A percentile compares a stretch with the other conserved stretches of the same genome.
Conservation (phyloP, 2,113 vertebrate genomes). For the Emydocephalus ijimae region DNA sequence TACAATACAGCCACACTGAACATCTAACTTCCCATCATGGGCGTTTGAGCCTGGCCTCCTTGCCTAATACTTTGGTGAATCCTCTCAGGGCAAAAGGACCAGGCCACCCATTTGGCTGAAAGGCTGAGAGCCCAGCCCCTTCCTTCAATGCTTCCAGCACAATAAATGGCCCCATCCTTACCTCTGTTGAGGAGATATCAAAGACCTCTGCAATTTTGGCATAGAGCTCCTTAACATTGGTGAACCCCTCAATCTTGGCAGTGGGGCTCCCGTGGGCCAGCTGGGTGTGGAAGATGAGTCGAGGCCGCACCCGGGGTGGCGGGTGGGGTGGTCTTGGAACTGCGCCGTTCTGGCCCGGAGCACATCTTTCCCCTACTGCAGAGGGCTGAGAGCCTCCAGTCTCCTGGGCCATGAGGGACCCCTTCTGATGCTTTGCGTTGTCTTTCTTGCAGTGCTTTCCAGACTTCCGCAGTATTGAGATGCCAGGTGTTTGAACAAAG, state of each 20-base stretch:
- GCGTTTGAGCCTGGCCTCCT: not conserved
- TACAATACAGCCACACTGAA: not conserved
- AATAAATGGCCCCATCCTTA: constrained; percentile 50
- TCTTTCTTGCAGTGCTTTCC: constrained; percentile 56
- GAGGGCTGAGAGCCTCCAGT: not conserved
- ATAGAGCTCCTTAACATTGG: constrained; percentile 96
- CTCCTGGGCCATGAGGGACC: constrained; percentile 21
- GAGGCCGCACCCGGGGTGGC: constrained; percentile 72
- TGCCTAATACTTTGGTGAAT: not conserved
- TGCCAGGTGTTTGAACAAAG: constrained; percentile 23
- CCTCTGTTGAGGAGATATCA: constrained; percentile 91
- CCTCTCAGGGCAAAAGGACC: not conserved
- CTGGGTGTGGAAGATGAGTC: constrained; percentile 92
- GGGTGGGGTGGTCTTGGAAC: constrained; percentile 56
- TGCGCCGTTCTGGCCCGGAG: not conserved
- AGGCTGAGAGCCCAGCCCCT: not conserved
- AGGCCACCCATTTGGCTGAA: not conserved
- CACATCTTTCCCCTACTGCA: not conserved
- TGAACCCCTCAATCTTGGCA: constrained; percentile 91
- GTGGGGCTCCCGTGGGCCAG: constrained; percentile 95
- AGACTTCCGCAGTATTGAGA: constrained; percentile 63
- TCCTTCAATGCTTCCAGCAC: not conserved
- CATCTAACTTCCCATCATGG: not conserved
- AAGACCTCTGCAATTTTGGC: constrained; percentile 95
- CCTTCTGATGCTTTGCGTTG: constrained; percentile 54